Percentiles rank a stretch among this genome's conserved stretches.
Evolutionary conservation across 2,888 invertebrate genomes (phyloP).

Genomic region (Cephus nigrinus): DNA sequence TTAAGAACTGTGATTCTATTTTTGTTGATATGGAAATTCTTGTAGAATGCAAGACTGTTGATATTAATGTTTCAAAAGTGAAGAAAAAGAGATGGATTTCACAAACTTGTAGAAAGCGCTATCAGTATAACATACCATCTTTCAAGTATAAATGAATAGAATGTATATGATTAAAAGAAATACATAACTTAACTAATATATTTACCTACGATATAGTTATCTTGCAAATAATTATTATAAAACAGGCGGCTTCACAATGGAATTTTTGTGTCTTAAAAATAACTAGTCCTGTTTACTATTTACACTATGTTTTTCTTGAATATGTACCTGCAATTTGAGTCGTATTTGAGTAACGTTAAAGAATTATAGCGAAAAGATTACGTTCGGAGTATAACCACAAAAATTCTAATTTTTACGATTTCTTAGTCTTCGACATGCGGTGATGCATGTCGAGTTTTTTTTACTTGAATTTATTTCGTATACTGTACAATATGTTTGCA

Average conservation of each 20-base stretch:
- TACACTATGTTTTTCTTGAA: conserved; percentile 21
- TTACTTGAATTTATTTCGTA: conserved; percentile 25
- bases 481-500: conserved; percentile 17
- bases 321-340: too few species aligned
- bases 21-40: too few species aligned
- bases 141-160: conserved; percentile 40
- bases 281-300: conserved; percentile 46
- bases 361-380: too few species aligned
- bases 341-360: too few species aligned
- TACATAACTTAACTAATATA: conserved; percentile 45
- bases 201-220: conserved; percentile 41
- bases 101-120: conserved; percentile 34
- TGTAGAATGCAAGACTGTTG: too few species aligned
- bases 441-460: conserved; percentile 13
- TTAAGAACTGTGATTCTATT: too few species aligned
- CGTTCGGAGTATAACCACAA: background rate
- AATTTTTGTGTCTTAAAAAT: conserved; percentile 51
- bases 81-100: too few species aligned
- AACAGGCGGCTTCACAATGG: too few species aligned
- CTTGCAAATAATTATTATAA: conserved; percentile 36
- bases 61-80: too few species aligned
- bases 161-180: conserved; percentile 47
- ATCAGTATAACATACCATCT: conserved; percentile 37
- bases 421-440: too few species aligned
- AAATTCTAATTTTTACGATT: background rate